phyloP scores from a whole-genome alignment of 2,797 vertebrate species.

The Odontamblyopus rebecca region DNA sequence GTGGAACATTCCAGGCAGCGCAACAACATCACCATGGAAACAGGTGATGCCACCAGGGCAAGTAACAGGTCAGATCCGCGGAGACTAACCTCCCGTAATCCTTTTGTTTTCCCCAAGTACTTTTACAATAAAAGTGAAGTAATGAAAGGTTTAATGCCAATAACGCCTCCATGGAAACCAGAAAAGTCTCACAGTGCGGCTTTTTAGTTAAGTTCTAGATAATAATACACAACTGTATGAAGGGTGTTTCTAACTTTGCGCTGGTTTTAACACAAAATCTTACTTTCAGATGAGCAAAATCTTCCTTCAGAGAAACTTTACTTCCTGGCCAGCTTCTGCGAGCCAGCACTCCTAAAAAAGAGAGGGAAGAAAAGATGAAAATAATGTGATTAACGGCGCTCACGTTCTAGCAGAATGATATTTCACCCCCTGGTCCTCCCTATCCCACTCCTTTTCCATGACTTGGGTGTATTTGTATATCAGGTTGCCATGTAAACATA shows the following conservation, averaged over 20 bases:
- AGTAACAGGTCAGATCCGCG: too few species aligned
- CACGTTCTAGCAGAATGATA: slow-evolving; percentile 66
- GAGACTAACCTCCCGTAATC: too few species aligned
- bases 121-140: too few species aligned
- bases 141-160: not conserved
- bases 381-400: slow-evolving; percentile 66
- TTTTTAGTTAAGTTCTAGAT: not conserved
- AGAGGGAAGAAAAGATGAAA: slow-evolving; percentile 50
- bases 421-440: slow-evolving; percentile 42
- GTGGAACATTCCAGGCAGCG: not conserved
- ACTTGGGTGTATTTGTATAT: slow-evolving; percentile 79
- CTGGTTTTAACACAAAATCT: not conserved
- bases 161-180: not conserved
- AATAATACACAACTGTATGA: too few species aligned
- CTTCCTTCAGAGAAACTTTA: slow-evolving; percentile 32
- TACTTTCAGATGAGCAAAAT: slow-evolving; percentile 24
- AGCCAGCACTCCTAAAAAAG: slow-evolving; percentile 49
- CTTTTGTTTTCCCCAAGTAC: too few species aligned
- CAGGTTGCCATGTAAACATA: slow-evolving; percentile 84
- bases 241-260: not conserved
- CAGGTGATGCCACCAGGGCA: too few species aligned
- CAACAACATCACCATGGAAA: not conserved
- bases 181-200: not conserved
- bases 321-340: slow-evolving; percentile 56
- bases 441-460: slow-evolving; percentile 65